A percentile compares a stretch with the other conserved stretches of the same genome.
Evolutionary conservation across 2,113 vertebrate species (phyloP).

Genomic region (Caranx ignobilis): DNA sequence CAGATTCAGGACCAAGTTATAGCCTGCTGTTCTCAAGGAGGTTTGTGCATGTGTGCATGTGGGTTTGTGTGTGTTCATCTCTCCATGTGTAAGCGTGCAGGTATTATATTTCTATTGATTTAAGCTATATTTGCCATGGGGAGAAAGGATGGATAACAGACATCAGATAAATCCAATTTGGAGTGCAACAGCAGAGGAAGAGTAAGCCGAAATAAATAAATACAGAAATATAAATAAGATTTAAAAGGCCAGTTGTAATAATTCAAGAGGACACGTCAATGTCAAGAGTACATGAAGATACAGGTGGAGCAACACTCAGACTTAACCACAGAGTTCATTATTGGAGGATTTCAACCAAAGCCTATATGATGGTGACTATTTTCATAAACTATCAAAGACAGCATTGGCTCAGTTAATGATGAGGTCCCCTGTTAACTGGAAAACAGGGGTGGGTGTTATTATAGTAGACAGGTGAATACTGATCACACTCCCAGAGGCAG

Average conservation of each 20-base stretch:
- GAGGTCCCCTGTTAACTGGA: background rate
- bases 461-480: conserved; percentile 13
- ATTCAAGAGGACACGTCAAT: background rate
- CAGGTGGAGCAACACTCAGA: background rate
- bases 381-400: conserved; percentile 18
- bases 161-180: conserved; percentile 18
- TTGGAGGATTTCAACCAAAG: background rate
- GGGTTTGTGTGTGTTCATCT: background rate
- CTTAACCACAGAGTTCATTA: background rate
- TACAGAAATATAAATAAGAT: background rate
- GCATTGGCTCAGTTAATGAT: background rate
- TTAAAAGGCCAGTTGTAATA: background rate
- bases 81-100: background rate
- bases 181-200: background rate
- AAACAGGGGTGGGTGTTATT: background rate
- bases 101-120: conserved; percentile 51
- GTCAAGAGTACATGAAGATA: background rate
- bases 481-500: background rate
- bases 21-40: no score
- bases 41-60: background rate
- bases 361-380: background rate
- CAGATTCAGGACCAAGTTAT: background rate
- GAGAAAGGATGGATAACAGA: conserved; percentile 23
- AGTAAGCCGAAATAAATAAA: background rate
- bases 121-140: conserved; percentile 22